These are phyloP conservation scores for Stylophora pistillata DNA, from an alignment of 64 coral and sea anemone species.

Conservation along the genomic window DNA sequence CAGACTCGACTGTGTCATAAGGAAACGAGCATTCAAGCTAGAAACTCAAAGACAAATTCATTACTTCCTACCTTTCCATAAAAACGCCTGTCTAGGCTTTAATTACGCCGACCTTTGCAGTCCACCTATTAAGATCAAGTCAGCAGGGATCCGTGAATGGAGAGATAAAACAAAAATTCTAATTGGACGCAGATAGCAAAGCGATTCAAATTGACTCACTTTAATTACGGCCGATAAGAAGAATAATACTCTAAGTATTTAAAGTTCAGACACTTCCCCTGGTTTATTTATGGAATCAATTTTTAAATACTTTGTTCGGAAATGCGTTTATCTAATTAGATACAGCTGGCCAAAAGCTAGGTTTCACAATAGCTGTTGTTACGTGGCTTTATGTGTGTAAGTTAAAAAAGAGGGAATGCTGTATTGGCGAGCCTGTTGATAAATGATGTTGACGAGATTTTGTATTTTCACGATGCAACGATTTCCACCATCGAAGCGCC, in stretches of 20 bases:
- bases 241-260: background rate
- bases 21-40: too few relatives aligned
- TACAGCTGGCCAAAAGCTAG: background rate
- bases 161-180: background rate
- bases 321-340: constrained; percentile 6
- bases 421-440: too few relatives aligned
- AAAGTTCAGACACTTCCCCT: background rate
- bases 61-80: background rate
- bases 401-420: too few relatives aligned
- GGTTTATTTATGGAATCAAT: background rate
- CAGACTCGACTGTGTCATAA: too few relatives aligned
- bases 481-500: background rate
- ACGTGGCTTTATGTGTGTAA: too few relatives aligned
- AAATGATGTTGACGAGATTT: background rate
- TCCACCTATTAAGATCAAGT: background rate
- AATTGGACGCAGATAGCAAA: background rate
- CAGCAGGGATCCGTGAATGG: too few relatives aligned
- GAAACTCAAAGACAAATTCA: background rate
- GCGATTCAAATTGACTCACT: background rate
- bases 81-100: background rate
- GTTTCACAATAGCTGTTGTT: too few relatives aligned
- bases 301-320: background rate
- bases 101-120: background rate
- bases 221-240: background rate
- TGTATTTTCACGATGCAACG: background rate